Conservation (phyloP, 2,113 vertebrate genomes). For the Chionodraco myersi region DNA sequence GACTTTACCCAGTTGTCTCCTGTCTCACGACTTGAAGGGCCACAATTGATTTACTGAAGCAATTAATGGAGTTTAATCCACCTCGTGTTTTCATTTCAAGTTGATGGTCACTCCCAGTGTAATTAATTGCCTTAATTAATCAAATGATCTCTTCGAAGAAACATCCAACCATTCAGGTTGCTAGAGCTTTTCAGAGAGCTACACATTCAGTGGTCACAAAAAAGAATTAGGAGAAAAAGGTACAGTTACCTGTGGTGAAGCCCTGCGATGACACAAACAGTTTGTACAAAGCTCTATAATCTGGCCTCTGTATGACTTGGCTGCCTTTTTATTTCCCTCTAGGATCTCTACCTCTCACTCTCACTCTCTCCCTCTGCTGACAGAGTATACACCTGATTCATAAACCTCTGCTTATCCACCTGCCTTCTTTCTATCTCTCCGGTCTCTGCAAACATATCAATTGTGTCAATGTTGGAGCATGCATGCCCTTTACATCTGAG, state of each 20-base stretch:
- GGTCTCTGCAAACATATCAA: conserved; percentile 82
- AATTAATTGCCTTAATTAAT: conserved; percentile 73
- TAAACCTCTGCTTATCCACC: conserved; percentile 74
- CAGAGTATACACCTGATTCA: conserved; percentile 68
- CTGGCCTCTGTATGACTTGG: conserved; percentile 39
- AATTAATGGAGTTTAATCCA: conserved; percentile 76
- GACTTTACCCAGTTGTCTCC: conserved; percentile 73
- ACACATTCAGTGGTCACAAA: conserved; percentile 9
- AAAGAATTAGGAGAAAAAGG: conserved; percentile 51
- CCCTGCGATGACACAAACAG: conserved; percentile 36
- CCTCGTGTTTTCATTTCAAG: conserved; percentile 63
- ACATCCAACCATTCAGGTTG: conserved; percentile 13
- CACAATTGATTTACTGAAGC: conserved; percentile 73
- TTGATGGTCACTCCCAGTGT: conserved; percentile 48
- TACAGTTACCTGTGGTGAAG: conserved; percentile 71
- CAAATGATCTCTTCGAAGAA: conserved; percentile 58
- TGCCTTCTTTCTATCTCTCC: conserved; percentile 41
- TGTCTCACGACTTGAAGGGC: conserved; percentile 47
- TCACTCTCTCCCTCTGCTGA: conserved; percentile 39
- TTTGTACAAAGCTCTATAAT: conserved; percentile 45
- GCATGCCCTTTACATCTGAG: conserved; percentile 74
- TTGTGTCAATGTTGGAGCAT: conserved; percentile 79
- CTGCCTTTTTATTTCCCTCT: conserved; percentile 50
- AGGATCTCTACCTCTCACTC: conserved; percentile 50
- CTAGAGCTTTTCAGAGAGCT: conserved; percentile 1